Conservation (phyloP, 2,888 invertebrate species). For the Meloe dianella region DNA sequence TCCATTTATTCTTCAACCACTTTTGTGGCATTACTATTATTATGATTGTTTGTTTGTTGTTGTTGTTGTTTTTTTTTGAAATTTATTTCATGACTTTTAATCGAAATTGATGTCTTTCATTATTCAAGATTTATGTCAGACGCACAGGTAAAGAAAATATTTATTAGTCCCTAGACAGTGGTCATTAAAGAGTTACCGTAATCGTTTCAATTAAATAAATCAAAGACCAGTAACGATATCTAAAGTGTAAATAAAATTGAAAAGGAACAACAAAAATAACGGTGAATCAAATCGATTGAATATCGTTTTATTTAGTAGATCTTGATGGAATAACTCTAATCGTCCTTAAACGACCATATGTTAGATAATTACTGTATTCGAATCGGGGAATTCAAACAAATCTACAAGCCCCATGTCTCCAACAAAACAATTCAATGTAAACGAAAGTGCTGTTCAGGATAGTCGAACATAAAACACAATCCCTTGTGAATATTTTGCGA, state of each 20-base stretch:
- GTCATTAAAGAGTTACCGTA: background rate
- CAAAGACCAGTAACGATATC: background rate
- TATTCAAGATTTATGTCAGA: conserved; percentile 1
- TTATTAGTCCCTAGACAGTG: background rate
- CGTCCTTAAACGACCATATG: background rate
- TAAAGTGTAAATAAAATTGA: background rate
- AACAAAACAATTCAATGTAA: conserved; percentile 1
- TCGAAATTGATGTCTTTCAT: background rate
- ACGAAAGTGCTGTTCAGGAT: background rate
- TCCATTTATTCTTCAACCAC: too few relatives aligned
- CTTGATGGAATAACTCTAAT: conserved; percentile 2
- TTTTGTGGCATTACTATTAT: too few relatives aligned
- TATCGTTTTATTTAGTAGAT: background rate
- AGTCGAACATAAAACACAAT: background rate
- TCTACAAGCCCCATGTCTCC: too few relatives aligned
- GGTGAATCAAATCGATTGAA: background rate
- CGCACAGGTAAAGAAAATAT: conserved; percentile 6
- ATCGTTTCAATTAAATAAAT: background rate
- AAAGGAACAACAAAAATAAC: background rate
- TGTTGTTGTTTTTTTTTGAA: too few relatives aligned
- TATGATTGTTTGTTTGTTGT: too few relatives aligned
- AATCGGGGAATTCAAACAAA: conserved; percentile 1
- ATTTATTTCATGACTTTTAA: background rate
- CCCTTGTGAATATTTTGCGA: background rate
- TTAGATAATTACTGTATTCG: background rate